Evolutionary conservation across 2,113 vertebrate genomes (phyloP).

Genomic region (Poeciliopsis retropinna): DNA sequence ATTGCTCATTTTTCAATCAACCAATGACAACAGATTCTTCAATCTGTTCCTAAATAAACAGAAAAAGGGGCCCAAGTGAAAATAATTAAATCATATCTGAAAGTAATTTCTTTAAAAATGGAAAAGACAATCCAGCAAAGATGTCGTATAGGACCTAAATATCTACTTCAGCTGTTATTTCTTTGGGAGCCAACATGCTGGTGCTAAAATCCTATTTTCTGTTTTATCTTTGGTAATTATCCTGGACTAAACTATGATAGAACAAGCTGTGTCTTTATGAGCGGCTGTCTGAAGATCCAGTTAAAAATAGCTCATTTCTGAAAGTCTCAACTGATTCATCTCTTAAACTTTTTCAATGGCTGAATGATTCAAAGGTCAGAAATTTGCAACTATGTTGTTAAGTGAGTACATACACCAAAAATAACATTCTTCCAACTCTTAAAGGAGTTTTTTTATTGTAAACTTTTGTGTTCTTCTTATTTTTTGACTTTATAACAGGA

Average conservation of each 20-base stretch:
- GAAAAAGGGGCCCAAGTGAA: too few relatives aligned
- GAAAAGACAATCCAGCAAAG: not conserved
- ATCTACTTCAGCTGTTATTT: not conserved
- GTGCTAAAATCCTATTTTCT: not conserved
- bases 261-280: not conserved
- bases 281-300: not conserved
- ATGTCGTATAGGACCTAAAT: not conserved
- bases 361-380: not conserved
- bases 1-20: too few relatives aligned
- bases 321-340: not conserved
- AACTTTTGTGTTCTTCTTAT: too few relatives aligned
- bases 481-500: too few relatives aligned
- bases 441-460: too few relatives aligned
- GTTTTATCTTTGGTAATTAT: not conserved
- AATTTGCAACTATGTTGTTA: not conserved
- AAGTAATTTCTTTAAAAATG: too few relatives aligned
- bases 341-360: not conserved
- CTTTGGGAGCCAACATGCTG: not conserved
- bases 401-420: not conserved
- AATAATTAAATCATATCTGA: too few relatives aligned
- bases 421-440: too few relatives aligned
- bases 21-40: too few relatives aligned
- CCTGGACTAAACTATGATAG: not conserved
- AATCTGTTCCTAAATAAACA: too few relatives aligned
- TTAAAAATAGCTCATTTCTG: not conserved